Evolutionary conservation across 2,113 vertebrate species (phyloP).

Genomic region (Corythoichthys intestinalis): DNA sequence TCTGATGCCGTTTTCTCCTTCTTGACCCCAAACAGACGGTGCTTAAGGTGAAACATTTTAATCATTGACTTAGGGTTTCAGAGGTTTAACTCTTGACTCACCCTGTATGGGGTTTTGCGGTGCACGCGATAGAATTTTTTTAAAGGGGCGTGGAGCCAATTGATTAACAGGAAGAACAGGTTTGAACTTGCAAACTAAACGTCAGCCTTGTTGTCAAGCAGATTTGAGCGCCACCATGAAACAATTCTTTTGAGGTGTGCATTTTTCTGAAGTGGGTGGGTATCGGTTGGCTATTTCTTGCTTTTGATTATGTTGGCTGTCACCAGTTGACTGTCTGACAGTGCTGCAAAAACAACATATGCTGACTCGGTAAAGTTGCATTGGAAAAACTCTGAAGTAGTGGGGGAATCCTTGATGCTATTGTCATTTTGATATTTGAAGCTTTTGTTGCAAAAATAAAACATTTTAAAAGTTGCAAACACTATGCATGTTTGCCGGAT

Average conservation of each 20-base stretch:
- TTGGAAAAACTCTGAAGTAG: constrained; percentile 8
- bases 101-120: constrained; percentile 30
- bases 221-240: background rate
- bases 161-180: constrained; percentile 59
- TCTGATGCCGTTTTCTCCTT: background rate
- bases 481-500: constrained; percentile 11
- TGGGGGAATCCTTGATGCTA: background rate
- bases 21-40: constrained; percentile 7
- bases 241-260: constrained; percentile 5
- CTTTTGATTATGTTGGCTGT: constrained; percentile 9
- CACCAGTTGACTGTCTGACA: constrained; percentile 4
- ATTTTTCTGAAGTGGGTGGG: background rate
- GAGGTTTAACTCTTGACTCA: constrained; percentile 25
- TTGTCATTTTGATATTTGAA: constrained; percentile 5
- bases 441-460: background rate
- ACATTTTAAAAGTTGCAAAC: constrained; percentile 11
- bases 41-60: constrained; percentile 37
- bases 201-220: background rate
- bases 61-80: constrained; percentile 35
- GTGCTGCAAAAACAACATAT: background rate
- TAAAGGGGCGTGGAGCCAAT: constrained; percentile 17
- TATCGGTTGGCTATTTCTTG: constrained; percentile 5
- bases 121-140: constrained; percentile 19
- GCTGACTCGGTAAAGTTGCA: background rate
- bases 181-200: constrained; percentile 24